Evolutionary conservation across 2,888 invertebrate genomes (phyloP).

Genomic region (Cheilosia scutellata): DNA sequence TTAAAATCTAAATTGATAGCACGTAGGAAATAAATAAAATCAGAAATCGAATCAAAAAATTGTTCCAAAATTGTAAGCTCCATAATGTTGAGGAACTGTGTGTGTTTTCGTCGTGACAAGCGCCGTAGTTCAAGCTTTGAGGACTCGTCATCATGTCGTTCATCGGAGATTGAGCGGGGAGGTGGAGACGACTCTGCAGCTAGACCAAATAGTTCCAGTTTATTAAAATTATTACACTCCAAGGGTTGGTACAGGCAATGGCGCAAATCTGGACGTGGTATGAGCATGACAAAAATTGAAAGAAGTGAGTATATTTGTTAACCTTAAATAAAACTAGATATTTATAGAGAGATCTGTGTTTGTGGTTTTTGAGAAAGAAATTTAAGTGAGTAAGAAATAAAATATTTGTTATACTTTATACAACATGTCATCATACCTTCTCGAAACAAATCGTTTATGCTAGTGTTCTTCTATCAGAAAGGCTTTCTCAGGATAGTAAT

Average conservation of each 20-base stretch:
- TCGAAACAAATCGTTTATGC: too few species aligned
- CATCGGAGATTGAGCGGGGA: conserved; percentile 84
- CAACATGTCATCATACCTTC: too few species aligned
- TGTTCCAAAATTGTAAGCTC: not conserved
- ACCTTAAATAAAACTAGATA: not conserved
- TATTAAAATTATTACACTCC: conserved; percentile 84
- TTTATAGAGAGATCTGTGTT: too few species aligned
- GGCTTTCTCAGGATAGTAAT: too few species aligned
- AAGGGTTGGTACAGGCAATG: conserved; percentile 88
- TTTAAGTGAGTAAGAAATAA: too few species aligned
- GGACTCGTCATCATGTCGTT: conserved; percentile 84
- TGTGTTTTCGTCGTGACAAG: conserved; percentile 82
- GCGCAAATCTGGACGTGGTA: conserved; percentile 87
- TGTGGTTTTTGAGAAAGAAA: too few species aligned
- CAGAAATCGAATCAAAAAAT: not conserved
- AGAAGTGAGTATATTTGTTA: conserved; percentile 87
- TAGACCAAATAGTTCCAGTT: conserved; percentile 79
- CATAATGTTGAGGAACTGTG: conserved; percentile 83
- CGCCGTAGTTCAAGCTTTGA: conserved; percentile 84
- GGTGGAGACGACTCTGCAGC: conserved; percentile 77
- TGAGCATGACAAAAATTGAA: conserved; percentile 91
- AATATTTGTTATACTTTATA: not conserved
- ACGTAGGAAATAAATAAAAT: not conserved
- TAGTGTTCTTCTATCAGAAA: too few species aligned
- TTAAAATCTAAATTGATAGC: not conserved